Percentiles rank a stretch among this genome's conserved stretches.
These are phyloP conservation scores for Ptychadena robeensis DNA, from an alignment of 2,797 vertebrate genomes.

Conservation along the genomic window DNA sequence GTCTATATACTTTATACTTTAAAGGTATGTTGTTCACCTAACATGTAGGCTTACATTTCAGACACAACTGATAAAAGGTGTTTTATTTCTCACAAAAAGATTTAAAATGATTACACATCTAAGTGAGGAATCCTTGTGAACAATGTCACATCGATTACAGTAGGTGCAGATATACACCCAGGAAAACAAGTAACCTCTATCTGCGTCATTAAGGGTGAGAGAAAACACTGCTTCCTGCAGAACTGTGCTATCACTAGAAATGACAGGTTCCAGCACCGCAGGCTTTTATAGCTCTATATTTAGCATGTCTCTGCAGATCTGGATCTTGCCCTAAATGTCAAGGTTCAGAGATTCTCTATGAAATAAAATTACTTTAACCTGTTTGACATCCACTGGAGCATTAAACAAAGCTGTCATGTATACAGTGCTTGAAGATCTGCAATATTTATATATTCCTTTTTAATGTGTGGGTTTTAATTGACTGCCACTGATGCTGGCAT, in stretches of 20 bases:
- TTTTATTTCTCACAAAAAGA: constrained; percentile 27
- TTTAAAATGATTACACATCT: constrained; percentile 36
- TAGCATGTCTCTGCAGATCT: constrained; percentile 48
- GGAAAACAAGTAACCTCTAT: constrained; percentile 50
- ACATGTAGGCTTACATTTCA: neutral
- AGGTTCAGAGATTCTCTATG: constrained; percentile 46
- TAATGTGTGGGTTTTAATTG: neutral
- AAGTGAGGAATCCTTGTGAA: constrained; percentile 50
- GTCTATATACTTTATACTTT: neutral
- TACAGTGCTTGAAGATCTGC: neutral
- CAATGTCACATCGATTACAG: constrained; percentile 52
- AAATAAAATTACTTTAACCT: constrained; percentile 36
- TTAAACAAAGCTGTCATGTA: constrained; percentile 22
- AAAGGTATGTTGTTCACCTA: neutral
- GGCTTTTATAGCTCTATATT: constrained; percentile 58
- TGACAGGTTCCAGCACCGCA: constrained; percentile 48
- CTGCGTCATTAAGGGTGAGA: constrained; percentile 51
- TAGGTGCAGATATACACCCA: constrained; percentile 40
- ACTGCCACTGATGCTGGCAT: too few species aligned
- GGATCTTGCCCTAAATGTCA: constrained; percentile 54
- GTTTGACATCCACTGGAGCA: neutral
- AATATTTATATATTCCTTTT: neutral
- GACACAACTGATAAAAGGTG: constrained; percentile 23
- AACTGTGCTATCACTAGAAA: constrained; percentile 42
- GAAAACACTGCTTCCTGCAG: constrained; percentile 36